Conservation (phyloP, 2,113 vertebrate genomes). For the Heterochromis multidens region DNA sequence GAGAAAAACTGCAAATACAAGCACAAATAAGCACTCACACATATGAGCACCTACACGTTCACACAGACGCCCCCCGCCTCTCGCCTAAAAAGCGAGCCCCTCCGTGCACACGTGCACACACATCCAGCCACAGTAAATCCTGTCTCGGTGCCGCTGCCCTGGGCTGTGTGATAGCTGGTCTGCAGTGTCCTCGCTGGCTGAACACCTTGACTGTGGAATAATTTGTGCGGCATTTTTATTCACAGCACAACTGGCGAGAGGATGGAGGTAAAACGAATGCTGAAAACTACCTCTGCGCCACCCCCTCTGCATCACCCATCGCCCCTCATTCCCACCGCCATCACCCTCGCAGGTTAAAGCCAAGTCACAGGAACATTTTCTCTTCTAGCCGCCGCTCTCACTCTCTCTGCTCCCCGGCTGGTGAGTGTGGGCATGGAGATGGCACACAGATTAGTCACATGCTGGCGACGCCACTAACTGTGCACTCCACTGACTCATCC, state of each 20-base stretch:
- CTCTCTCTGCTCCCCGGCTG: conserved; percentile 24
- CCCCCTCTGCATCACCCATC: neutral
- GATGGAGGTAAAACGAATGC: conserved; percentile 18
- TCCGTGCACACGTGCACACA: conserved; percentile 9
- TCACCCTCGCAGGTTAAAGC: conserved; percentile 53
- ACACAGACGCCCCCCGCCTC: neutral
- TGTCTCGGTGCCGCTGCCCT: conserved; percentile 36
- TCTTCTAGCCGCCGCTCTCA: conserved; percentile 8
- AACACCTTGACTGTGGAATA: conserved; percentile 62
- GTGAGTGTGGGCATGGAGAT: conserved; percentile 65
- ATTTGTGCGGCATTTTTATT: conserved; percentile 63
- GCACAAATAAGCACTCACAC: conserved; percentile 36
- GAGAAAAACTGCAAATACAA: conserved; percentile 31
- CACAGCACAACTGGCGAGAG: conserved; percentile 53
- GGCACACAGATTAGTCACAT: conserved; percentile 70
- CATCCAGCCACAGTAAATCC: conserved; percentile 50
- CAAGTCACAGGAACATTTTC: conserved; percentile 62
- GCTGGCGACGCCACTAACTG: conserved; percentile 42
- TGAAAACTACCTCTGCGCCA: conserved; percentile 21
- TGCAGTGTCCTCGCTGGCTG: conserved; percentile 50
- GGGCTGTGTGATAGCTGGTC: conserved; percentile 63
- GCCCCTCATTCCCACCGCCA: neutral
- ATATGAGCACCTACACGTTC: conserved; percentile 10
- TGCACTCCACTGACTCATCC: conserved; percentile 61
- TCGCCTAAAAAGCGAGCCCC: neutral